Evolutionary conservation across 2,113 vertebrate species (phyloP).

Genomic region (Pachyramphus minor): DNA sequence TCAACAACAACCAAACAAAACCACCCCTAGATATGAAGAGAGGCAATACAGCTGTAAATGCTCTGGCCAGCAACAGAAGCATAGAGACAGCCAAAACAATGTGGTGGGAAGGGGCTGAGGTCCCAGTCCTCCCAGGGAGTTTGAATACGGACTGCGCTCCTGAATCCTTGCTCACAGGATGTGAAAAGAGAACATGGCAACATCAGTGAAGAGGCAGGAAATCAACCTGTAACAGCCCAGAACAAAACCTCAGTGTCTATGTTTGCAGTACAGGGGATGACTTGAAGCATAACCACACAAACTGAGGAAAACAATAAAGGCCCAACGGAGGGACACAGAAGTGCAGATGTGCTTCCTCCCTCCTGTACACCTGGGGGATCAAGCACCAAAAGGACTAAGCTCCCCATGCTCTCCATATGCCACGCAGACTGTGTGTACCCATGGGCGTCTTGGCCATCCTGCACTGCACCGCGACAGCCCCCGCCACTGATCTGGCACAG

Average conservation of each 20-base stretch:
- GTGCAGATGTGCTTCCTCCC: rapidly evolving
- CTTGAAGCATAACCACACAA: neutral
- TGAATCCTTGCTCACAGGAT: neutral
- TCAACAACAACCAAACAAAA: neutral
- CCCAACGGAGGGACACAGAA: neutral
- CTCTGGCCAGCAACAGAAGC: neutral
- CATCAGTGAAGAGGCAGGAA: neutral
- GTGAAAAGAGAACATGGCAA: neutral
- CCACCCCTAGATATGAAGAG: neutral
- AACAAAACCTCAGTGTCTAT: neutral
- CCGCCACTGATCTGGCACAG: neutral
- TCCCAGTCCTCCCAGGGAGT: neutral
- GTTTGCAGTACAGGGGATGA: neutral
- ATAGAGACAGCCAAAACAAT: neutral
- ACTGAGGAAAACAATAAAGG: neutral
- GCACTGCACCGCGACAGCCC: rapidly evolving
- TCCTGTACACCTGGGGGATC: neutral
- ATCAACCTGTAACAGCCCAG: neutral
- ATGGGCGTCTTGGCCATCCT: neutral
- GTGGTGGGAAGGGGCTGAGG: neutral
- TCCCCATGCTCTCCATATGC: rapidly evolving
- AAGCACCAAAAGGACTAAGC: neutral
- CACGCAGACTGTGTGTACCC: rapidly evolving
- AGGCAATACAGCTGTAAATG: neutral
- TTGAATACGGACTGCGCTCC: rapidly evolving